A percentile compares a stretch with the other conserved stretches of the same genome.
phyloP scores from a whole-genome alignment of 2,888 invertebrate species.

The Cryptophagus acutangulus region DNA sequence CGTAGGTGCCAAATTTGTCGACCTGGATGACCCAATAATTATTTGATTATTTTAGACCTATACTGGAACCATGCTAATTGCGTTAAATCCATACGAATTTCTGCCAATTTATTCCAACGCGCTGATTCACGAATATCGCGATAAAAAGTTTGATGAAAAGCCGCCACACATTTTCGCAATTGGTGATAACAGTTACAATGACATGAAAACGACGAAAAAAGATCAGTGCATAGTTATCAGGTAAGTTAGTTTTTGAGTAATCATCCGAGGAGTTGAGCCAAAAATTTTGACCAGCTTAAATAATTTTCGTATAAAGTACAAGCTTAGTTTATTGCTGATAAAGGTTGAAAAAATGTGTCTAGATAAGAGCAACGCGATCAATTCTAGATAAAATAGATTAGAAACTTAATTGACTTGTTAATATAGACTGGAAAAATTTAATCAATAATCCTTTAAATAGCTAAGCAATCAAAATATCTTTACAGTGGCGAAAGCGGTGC shows the following conservation, averaged over 20 bases:
- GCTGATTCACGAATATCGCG: constrained; percentile 78
- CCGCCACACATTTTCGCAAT: constrained; percentile 96
- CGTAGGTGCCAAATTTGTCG: constrained; percentile 63
- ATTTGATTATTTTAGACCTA: constrained; percentile 67
- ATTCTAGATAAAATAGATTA: too few species aligned
- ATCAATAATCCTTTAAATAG: too few species aligned
- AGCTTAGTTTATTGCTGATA: too few species aligned
- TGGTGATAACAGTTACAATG: constrained; percentile 84
- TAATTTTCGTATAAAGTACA: too few species aligned
- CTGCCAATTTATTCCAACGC: constrained; percentile 91
- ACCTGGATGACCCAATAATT: background rate
- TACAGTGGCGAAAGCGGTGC: constrained; percentile 91
- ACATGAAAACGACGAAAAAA: constrained; percentile 66
- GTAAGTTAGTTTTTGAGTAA: constrained; percentile 45
- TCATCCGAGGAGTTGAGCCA: too few species aligned
- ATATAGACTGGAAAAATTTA: too few species aligned
- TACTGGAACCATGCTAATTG: constrained; percentile 90
- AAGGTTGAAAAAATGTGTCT: too few species aligned
- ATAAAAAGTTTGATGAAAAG: constrained; percentile 76
- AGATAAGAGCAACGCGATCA: too few species aligned
- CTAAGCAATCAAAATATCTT: background rate
- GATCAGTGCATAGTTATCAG: constrained; percentile 95
- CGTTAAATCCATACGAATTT: constrained; percentile 92
- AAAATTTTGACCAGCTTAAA: too few species aligned
- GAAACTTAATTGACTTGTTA: too few species aligned